These are phyloP conservation scores for Prolemur simus DNA, from an alignment of 2,113 vertebrate genomes.

Conservation along the genomic window DNA sequence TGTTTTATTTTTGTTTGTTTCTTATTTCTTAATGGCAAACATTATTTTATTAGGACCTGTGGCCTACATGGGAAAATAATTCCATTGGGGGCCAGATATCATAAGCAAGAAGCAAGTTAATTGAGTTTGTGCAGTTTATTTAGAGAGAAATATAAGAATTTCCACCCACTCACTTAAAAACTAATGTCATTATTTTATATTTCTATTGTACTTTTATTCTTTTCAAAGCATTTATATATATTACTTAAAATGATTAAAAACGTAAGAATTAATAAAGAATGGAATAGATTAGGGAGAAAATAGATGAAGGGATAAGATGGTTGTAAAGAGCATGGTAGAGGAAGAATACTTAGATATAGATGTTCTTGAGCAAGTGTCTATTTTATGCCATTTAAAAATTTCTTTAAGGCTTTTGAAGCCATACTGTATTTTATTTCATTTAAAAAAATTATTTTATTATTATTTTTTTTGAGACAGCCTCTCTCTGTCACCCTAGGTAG, in stretches of 20 bases:
- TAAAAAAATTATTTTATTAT: no score
- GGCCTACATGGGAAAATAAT: not conserved
- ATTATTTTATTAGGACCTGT: not conserved
- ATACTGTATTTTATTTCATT: not conserved
- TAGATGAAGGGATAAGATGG: not conserved
- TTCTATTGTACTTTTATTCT: slow-evolving; percentile 27
- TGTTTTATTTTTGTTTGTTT: slow-evolving; percentile 17
- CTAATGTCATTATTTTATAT: not conserved
- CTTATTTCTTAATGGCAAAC: not conserved
- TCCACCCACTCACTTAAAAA: not conserved
- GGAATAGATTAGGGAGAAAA: not conserved
- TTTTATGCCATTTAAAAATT: slow-evolving; percentile 45
- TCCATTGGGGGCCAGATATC: not conserved
- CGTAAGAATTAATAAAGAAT: not conserved
- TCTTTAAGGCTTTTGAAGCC: not conserved
- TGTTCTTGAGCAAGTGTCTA: not conserved
- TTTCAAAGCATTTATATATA: not conserved
- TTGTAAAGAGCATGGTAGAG: not conserved
- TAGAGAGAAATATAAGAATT: not conserved
- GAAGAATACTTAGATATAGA: not conserved
- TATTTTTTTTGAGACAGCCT: no score
- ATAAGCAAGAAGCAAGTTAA: not conserved
- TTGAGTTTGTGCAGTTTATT: slow-evolving; percentile 14
- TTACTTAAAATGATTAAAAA: slow-evolving; percentile 34
- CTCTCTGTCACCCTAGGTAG: no score